phyloP scores from a whole-genome alignment of 1,140 invertebrate genomes.

The Papilio xuthus region DNA sequence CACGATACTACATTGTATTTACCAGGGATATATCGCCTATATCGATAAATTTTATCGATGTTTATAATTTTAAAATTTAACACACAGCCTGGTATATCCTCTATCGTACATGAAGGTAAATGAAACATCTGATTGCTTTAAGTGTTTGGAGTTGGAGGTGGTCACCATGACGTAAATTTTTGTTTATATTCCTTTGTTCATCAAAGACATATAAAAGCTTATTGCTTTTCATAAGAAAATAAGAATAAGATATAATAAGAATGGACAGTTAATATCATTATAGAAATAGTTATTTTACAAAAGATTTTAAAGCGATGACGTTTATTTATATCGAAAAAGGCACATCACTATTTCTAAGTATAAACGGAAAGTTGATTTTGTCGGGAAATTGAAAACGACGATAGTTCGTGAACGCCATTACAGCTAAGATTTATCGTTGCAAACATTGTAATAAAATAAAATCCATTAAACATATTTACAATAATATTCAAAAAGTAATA shows the following conservation, averaged over 20 bases:
- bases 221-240: too few relatives aligned
- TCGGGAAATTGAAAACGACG: slow-evolving; percentile 24
- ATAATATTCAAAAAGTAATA: background rate
- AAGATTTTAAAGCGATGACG: background rate
- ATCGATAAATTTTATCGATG: background rate
- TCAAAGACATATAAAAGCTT: too few relatives aligned
- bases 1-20: slow-evolving; percentile 35
- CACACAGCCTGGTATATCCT: background rate
- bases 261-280: background rate
- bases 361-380: slow-evolving; percentile 28
- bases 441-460: background rate
- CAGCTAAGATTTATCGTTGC: slow-evolving; percentile 10
- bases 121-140: too few relatives aligned
- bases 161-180: too few relatives aligned
- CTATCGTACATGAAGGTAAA: too few relatives aligned
- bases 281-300: too few relatives aligned
- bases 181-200: too few relatives aligned
- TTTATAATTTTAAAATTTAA: background rate
- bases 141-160: too few relatives aligned
- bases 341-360: slow-evolving; percentile 15
- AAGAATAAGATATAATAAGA: background rate
- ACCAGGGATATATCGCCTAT: background rate
- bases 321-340: slow-evolving; percentile 8
- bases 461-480: background rate
- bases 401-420: slow-evolving; percentile 29